A percentile compares a stretch with the other conserved stretches of the same genome.
Conservation (phyloP, 2,113 vertebrate genomes). For the human region GRCh38 chr3:191886001-191886500, state of each 20-base stretch:
- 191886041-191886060: slow-evolving; percentile 17
- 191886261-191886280: neutral
- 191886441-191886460: neutral
- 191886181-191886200: neutral
- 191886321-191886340: neutral
- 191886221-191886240: neutral
- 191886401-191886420: neutral
- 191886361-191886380: neutral
- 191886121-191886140: neutral
- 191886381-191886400: neutral
- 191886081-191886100: neutral
- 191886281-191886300: neutral
- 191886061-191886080: neutral
- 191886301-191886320: neutral
- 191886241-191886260: neutral
- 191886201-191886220: neutral
- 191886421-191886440: neutral
- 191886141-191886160: neutral
- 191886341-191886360: neutral
- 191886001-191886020: neutral
- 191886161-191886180: neutral
- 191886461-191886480: neutral
- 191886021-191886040: neutral
- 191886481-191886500: neutral
- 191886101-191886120: neutral